phyloP scores from a whole-genome alignment of 2,888 invertebrate species.

The Aphodius granarius region DNA sequence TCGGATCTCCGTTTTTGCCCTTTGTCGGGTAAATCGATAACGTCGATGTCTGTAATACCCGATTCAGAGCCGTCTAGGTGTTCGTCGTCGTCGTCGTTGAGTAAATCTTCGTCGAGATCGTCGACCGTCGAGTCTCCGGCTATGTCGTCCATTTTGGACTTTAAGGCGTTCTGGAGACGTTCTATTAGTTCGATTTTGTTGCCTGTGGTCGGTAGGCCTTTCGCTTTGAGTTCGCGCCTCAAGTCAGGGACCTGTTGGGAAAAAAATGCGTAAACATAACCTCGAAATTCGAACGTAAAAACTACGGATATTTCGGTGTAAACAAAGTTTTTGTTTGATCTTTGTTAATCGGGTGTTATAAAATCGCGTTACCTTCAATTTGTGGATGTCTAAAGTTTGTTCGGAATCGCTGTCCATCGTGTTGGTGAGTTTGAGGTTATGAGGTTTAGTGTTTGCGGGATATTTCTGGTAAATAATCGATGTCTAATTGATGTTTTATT shows the following conservation, averaged over 20 bases:
- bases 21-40: slow-evolving; percentile 38
- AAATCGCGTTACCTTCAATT: slow-evolving; percentile 43
- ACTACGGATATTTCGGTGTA: not conserved
- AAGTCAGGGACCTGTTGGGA: slow-evolving; percentile 75
- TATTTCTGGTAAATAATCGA: not conserved
- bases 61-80: slow-evolving; percentile 47
- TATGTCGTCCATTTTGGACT: slow-evolving; percentile 50
- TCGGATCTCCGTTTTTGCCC: slow-evolving; percentile 43
- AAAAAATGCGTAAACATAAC: too few species aligned
- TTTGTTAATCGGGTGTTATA: not conserved
- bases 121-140: slow-evolving; percentile 53
- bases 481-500: not conserved
- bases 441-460: not conserved
- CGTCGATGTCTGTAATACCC: slow-evolving; percentile 48
- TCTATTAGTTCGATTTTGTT: slow-evolving; percentile 82
- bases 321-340: not conserved
- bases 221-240: slow-evolving; percentile 77
- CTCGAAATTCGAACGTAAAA: slow-evolving; percentile 25
- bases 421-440: not conserved
- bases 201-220: slow-evolving; percentile 73
- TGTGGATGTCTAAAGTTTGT: slow-evolving; percentile 40
- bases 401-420: slow-evolving; percentile 18
- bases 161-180: slow-evolving; percentile 68
- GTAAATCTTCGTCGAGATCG: slow-evolving; percentile 60
- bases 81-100: slow-evolving; percentile 56